Conservation (phyloP, 2,113 vertebrate genomes). For the Cyanoderma ruficeps region DNA sequence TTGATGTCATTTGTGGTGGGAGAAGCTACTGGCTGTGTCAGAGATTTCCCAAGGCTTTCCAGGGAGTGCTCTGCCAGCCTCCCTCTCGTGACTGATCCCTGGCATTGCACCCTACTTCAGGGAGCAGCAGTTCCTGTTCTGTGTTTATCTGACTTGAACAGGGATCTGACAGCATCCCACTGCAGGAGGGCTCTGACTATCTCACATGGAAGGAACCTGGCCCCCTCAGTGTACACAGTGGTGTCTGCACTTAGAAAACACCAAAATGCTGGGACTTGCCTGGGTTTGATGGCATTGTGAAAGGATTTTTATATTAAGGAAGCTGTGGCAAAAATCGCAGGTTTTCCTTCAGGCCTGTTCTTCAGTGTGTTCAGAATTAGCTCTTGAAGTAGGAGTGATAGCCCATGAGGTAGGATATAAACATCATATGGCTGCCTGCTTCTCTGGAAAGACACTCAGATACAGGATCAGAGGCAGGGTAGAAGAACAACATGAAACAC, state of each 20-base stretch:
- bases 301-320: not conserved
- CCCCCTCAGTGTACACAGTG: not conserved
- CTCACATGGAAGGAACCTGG: not conserved
- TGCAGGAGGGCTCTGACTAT: not conserved
- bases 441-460: not conserved
- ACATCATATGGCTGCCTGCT: slow-evolving; percentile 10
- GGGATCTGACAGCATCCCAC: not conserved
- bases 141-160: not conserved
- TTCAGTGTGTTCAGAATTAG: slow-evolving; percentile 14
- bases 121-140: not conserved
- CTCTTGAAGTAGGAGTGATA: not conserved
- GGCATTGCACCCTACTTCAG: not conserved
- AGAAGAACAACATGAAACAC: not conserved
- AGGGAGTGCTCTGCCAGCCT: not conserved
- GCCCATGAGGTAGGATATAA: not conserved
- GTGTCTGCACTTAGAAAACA: not conserved
- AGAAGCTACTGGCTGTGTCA: not conserved
- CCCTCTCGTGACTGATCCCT: slow-evolving; percentile 37
- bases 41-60: not conserved
- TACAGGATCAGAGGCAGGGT: not conserved
- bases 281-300: not conserved
- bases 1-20: not conserved
- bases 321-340: not conserved
- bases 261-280: not conserved
- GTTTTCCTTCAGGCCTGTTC: not conserved